Evolutionary conservation across 2,797 vertebrate species (phyloP).

Genomic region (Dipus sagitta): DNA sequence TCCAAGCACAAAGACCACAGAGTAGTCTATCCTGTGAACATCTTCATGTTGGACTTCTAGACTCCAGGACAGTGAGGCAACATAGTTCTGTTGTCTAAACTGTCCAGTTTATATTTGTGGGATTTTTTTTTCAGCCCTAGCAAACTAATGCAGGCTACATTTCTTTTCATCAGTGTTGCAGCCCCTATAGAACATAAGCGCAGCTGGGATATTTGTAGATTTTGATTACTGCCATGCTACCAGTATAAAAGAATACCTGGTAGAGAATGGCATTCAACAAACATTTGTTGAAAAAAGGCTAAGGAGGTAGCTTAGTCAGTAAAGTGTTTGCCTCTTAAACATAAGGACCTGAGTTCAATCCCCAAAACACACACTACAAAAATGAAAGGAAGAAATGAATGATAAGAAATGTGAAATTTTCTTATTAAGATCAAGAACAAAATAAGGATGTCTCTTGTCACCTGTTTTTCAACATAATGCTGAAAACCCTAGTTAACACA

Average conservation of each 20-base stretch:
- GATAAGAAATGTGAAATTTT: background rate
- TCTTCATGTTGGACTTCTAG: background rate
- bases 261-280: background rate
- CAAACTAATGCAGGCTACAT: background rate
- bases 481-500: background rate
- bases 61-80: background rate
- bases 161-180: background rate
- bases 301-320: too few relatives aligned
- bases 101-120: background rate
- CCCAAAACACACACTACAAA: background rate
- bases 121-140: background rate
- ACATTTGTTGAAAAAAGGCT: background rate
- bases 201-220: background rate
- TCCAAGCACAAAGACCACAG: background rate
- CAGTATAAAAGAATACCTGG: background rate
- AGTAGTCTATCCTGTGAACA: background rate
- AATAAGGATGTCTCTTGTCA: background rate
- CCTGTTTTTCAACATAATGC: background rate
- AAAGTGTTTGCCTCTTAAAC: too few relatives aligned
- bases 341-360: too few relatives aligned
- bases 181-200: background rate
- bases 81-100: background rate
- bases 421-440: background rate
- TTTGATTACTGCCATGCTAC: background rate
- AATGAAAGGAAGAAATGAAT: background rate